Conservation (phyloP, 2,888 invertebrate species). For the Drosophila percnosoma region DNA sequence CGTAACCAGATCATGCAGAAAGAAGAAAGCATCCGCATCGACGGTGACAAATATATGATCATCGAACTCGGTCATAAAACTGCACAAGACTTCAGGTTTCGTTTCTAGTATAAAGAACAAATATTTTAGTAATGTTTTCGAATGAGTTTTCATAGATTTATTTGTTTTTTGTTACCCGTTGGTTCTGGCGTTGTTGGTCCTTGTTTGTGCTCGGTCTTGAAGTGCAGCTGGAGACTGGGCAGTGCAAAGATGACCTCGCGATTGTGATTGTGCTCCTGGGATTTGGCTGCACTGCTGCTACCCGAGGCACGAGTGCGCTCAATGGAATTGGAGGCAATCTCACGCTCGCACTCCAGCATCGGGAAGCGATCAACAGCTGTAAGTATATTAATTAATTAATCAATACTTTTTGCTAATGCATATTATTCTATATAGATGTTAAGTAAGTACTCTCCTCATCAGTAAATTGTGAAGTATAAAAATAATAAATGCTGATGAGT, state of each 20-base stretch:
- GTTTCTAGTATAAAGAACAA: constrained; percentile 86
- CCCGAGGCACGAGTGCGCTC: constrained; percentile 86
- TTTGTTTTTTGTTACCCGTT: constrained; percentile 84
- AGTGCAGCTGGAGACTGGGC: constrained; percentile 95
- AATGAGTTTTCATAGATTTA: not conserved
- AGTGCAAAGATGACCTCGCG: constrained; percentile 98
- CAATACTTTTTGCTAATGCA: not conserved
- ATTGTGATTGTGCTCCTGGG: constrained; percentile 92
- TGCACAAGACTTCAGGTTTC: constrained; percentile 96
- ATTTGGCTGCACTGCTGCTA: constrained; percentile 86
- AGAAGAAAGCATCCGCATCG: constrained; percentile 99
- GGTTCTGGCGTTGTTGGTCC: constrained; percentile 89
- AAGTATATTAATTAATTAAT: constrained; percentile 27
- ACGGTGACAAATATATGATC: constrained; percentile 99
- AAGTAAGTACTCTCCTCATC: too few species aligned
- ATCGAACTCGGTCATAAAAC: constrained; percentile 99
- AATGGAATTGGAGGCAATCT: constrained; percentile 86
- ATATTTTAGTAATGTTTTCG: not conserved
- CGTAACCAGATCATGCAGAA: constrained; percentile 97
- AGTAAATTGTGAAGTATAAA: too few species aligned
- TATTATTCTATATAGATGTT: too few species aligned
- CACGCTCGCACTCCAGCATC: constrained; percentile 91
- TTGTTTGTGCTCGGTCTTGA: constrained; percentile 97
- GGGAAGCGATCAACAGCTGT: constrained; percentile 96
- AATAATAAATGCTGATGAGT: too few species aligned